Conservation (phyloP, 2,888 invertebrate genomes). For the Agonopterix subpropinquella region DNA sequence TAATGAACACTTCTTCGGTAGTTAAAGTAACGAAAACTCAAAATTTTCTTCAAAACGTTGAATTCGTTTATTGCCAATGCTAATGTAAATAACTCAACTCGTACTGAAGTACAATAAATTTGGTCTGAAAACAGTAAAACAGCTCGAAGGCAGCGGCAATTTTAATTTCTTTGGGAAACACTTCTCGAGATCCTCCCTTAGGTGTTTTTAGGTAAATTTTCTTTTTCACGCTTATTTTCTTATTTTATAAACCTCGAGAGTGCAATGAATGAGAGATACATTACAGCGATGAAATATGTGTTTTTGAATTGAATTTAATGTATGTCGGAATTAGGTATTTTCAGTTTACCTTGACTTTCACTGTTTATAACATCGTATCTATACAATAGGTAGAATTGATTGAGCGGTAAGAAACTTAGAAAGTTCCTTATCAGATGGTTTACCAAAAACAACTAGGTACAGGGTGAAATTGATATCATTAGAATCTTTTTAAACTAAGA, state of each 20-base stretch:
- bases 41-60: no score
- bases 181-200: not conserved
- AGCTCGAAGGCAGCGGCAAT: not conserved
- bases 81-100: not conserved
- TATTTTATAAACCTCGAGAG: not conserved
- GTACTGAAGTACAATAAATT: not conserved
- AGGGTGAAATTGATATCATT: no score
- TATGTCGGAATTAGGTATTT: no score
- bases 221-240: not conserved
- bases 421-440: no score
- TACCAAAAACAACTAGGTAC: no score
- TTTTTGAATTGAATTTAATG: not conserved
- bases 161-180: not conserved
- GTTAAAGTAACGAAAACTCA: no score
- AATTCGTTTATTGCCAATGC: not conserved
- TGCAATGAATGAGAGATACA: not conserved
- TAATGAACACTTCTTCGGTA: no score
- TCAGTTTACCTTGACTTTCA: no score
- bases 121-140: not conserved
- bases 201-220: slow-evolving; percentile 1
- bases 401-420: no score
- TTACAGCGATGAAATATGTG: not conserved
- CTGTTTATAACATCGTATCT: no score
- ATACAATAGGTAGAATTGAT: no score
- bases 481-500: no score